Evolutionary conservation across 2,113 vertebrate genomes (phyloP), one percentile per base, ranked within the genome.

Genomic region (Montifringilla adamsi): DNA sequence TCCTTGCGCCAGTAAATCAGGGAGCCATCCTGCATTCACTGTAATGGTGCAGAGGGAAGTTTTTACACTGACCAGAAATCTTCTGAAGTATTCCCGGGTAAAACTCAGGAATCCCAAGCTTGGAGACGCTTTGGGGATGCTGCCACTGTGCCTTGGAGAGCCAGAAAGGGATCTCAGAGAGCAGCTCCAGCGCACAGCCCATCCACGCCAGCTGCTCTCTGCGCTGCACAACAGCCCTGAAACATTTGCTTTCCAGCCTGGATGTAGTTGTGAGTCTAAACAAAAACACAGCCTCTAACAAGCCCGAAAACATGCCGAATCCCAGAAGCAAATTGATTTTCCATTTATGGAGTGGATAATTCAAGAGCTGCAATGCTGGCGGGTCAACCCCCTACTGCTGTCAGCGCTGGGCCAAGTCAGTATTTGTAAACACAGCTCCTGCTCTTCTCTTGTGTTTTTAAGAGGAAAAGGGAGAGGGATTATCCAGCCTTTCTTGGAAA

Each of bases 171-270:
- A 76, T 31, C 12, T 76, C 16, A 37, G 16, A 85, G 35, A 43
- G 46, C 0, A 18, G 28, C 4, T 31, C 62, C 28, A 2, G 0
- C 4, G 46, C 33, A n/a, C 3, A 4, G 53, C 23, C 53, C 8
- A 1, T 55, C 33, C 52, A 15, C 0, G 0, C 66, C 90, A 89
- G 87, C 46, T 91, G 74, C 56, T 44, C 37, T 47, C 63, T 8
- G 24, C 0, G 4, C 56, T 0, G 0, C 23, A 66, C 5, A 44
- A n/a, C 0, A 0, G 55, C 56, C 33, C n/a, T 35, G 66, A 67
- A 69, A 21, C 22, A 23, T 80, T 49, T 41, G 23, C 35, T 84
- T 81, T 55, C 37, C 39, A 67, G 76, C 10, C 52, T 63, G 89
- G 59, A 63, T 44, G 52, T 7, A 70, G 46, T 43, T 76, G 68